Base-by-base conservation (phyloP, 2,113 vertebrate species). In the Cichladusa arquata region DNA sequence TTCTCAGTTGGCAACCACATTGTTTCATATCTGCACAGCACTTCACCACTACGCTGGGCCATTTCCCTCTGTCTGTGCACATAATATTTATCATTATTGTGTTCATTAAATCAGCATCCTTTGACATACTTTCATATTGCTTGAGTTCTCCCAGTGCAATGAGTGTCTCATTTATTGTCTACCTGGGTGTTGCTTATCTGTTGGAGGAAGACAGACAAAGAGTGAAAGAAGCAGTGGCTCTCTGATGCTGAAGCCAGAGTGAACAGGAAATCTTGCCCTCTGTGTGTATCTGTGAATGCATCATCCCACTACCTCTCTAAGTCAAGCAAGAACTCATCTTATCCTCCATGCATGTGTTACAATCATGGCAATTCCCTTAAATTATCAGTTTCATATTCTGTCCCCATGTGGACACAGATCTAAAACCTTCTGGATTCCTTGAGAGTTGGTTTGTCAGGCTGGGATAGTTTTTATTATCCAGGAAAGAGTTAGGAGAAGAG, bases 251-350 rank as follows among this genome's bases (percentile, higher is more conserved):
- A 80, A 73, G 51, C 56, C 47, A n/a, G 29, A 40, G n/a, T 14
- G 54, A 77, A 40, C 45, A 72, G n/a, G 61, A 90, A 54, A 12
- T 51, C 16, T 70, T 92, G 34, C 26, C 80, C 28, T 58, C 19
- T 31, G 6, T 28, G 12, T 16, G 8, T 53, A 22, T 38, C 45
- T 58, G 18, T 0, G 1, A 57, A 33, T 19, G 26, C 1, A 0
- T 67, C 73, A 38, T 70, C 29, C 12, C 24, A 4, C 16, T 78
- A 72, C 38, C 22, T 73, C 38, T 12, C 2, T 28, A 48, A 45
- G 29, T 50, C 40, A 73, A 38, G 34, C 28, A 88, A 77, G 77
- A 70, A 17, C 15, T 70, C 47, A 29, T 45, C 28, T 73, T 42
- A 57, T 0, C 0, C 8, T 74, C 28, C 2, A 1, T 36, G 34